Base-by-base conservation (phyloP, 92 coral and sea anemone species). In the Phenganax subtilis region DNA sequence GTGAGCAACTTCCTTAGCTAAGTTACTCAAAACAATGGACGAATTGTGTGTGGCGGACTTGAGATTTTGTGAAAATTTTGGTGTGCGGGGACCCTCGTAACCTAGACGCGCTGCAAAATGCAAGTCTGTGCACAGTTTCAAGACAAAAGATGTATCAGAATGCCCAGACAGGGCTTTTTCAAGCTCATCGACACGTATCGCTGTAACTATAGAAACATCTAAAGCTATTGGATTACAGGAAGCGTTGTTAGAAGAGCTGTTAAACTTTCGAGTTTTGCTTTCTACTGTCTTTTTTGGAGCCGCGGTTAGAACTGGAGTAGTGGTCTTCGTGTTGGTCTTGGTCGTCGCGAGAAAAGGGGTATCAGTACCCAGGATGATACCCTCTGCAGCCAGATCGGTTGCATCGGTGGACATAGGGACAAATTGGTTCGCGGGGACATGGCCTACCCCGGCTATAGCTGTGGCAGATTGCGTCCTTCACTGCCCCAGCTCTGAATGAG, bases 1-100 rank as follows among this genome's bases (percentile, higher is more conserved):
- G 25, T 20, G 25, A 20, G 62, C 51, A 58, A 86, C 81, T 65
- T 86, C 89, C 78, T 86, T 82, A 52, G 86, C 82, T 81, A 82
- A 72, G 69, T 85, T 81, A n/a, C 64, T 59, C 8, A 85, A 70
- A 59, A 85, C 66, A 27, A 85, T 80, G 55, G 82, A 55, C 2
- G 88, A 85, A 51, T 85, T 81, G 9, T 82, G 77, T 57, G 70
- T 72, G 31, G 88, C 77, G 81, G 86, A 69, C 59, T 79, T 77
- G n/a, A 85, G 37, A 62, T 85, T 85, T 44, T 63, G 60, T 0
- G 86, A 73, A 65, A 86, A 81, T 60, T 81, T 80, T 11, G 80
- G 75, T 14, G 25, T 20, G 25, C 25, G 25, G 25, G 25, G 88
- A 28, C 86, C 81, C 9, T 72, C 72, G 66, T 81, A 86, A 79